Percentiles rank a stretch among this genome's conserved stretches.
Evolutionary conservation across 2,113 vertebrate genomes (phyloP).

Genomic region (Spea bombifrons): DNA sequence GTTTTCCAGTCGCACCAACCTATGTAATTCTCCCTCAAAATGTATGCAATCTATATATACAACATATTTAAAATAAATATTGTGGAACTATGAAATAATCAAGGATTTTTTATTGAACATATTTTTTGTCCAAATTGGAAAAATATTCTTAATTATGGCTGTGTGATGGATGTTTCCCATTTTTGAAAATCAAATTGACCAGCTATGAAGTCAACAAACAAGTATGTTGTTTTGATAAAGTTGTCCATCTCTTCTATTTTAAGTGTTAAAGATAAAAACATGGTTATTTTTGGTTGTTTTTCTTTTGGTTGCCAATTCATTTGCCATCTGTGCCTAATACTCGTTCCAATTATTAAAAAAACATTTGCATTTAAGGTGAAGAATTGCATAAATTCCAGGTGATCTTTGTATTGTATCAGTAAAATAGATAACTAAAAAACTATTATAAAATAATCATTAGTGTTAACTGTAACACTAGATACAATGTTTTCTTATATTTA

Average conservation of each 20-base stretch:
- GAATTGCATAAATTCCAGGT: not conserved
- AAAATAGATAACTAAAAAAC: too few relatives aligned
- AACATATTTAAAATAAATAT: too few relatives aligned
- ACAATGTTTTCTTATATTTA: too few relatives aligned
- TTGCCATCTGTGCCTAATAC: not conserved
- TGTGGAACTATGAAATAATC: too few relatives aligned
- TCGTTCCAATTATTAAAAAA: not conserved
- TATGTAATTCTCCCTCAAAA: too few relatives aligned
- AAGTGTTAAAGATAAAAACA: not conserved
- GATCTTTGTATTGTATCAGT: too few relatives aligned
- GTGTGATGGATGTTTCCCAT: not conserved
- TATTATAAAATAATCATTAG: too few relatives aligned
- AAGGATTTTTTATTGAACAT: too few relatives aligned
- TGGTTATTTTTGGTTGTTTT: constrained; percentile 22
- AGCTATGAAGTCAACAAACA: not conserved
- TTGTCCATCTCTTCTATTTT: not conserved
- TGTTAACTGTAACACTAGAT: too few relatives aligned
- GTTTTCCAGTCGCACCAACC: too few relatives aligned
- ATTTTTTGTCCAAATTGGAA: too few relatives aligned
- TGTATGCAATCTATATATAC: too few relatives aligned
- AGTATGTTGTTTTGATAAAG: not conserved
- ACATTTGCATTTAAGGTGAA: not conserved
- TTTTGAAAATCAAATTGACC: not conserved
- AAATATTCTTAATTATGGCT: not conserved
- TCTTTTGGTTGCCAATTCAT: not conserved